These are phyloP conservation scores for Macrochelys suwanniensis DNA, from an alignment of 2,797 vertebrate genomes.

Conservation along the genomic window DNA sequence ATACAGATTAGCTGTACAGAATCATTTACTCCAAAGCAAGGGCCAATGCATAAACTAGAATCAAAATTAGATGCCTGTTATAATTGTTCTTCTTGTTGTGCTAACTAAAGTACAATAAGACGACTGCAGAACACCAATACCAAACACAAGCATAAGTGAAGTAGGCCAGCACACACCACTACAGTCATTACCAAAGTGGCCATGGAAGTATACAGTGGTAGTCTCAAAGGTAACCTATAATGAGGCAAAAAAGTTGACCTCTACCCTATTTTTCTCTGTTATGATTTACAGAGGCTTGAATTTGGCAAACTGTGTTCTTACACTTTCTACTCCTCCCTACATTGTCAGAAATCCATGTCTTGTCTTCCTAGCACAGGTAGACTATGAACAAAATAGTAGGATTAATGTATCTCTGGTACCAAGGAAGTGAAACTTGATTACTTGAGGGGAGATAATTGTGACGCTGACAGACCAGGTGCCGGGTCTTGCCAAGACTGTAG, in stretches of 20 bases:
- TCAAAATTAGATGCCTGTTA: neutral
- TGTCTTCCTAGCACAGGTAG: neutral
- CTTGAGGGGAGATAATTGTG: neutral
- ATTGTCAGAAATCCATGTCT: neutral
- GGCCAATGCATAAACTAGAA: neutral
- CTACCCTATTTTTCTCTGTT: neutral
- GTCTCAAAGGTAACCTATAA: neutral
- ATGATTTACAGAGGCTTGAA: neutral
- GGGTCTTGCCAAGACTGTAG: neutral
- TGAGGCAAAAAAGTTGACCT: neutral
- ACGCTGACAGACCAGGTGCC: neutral
- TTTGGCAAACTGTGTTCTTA: neutral
- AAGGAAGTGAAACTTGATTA: neutral
- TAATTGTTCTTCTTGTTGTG: neutral
- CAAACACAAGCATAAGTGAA: neutral
- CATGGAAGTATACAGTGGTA: neutral
- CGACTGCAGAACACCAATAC: conserved; percentile 56
- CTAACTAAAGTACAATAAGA: neutral
- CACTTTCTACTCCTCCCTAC: neutral
- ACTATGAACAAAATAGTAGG: neutral
- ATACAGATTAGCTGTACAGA: neutral
- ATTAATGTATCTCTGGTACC: neutral
- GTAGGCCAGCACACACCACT: neutral
- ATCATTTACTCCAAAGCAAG: neutral
- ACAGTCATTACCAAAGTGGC: neutral